Base-by-base conservation (phyloP, 2,113 vertebrate genomes). In the Steatornis caripensis region DNA sequence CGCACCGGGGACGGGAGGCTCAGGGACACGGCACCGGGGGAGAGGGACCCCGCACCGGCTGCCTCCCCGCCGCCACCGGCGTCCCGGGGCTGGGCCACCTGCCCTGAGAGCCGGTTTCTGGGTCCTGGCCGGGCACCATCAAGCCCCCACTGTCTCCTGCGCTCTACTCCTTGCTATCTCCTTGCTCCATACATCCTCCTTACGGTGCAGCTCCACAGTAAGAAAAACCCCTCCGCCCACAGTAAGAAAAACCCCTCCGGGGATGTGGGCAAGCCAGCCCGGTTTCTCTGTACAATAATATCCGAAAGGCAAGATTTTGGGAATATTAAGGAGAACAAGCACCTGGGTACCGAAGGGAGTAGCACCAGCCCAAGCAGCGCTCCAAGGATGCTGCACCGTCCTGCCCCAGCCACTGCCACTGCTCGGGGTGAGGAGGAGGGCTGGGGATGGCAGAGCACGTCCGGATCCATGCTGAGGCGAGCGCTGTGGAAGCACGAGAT, bases 141-240 rank as follows among this genome's bases (percentile, higher is more conserved):
- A 10, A 53, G 16, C 55, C 26, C 49, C 24, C n/a, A 16, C 12
- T 4, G 3, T 15, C 13, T 43, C 65, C 53, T 57, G 12, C 22
- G 9, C 29, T 15, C 30, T 7, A 0, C 9, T 55, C 72, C 11
- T 70, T 37, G 19, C 58, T 21, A 7, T 15, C 37, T 62, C 62
- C 15, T 75, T 17, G 13, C 62, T 29, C 39, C 0, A 0, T 27
- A 11, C 48, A 23, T 23, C 65, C 32, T 58, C 53, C 39, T 62
- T 1, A 23, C 0, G 60, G 9, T 39, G 54, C 74, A 58, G 2
- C 57, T 60, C 51, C 57, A 15, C 0, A 4, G 18, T 1, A 58
- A 49, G 41, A 23, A 37, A 41, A 64, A 6, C 1, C 19, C 48
- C 54, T 9, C 46, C 1, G 37, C n/a, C n/a, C n/a, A n/a, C n/a